Percentiles rank a stretch among this genome's conserved stretches.
These are phyloP conservation scores for Allacma fusca DNA, from an alignment of 2,888 invertebrate genomes.

Conservation along the genomic window DNA sequence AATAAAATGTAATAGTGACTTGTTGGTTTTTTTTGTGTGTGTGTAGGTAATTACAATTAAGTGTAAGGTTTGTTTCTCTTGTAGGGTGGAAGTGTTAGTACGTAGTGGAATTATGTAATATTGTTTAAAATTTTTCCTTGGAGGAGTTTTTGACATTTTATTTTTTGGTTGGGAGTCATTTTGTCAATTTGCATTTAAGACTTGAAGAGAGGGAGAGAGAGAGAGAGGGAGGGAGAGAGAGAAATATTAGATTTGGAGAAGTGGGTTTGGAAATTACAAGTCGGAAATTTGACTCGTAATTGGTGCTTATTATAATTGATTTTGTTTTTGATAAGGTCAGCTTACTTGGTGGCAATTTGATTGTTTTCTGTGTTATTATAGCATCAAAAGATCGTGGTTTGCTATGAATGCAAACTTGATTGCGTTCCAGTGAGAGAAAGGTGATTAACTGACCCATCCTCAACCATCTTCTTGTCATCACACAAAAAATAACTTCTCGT, in stretches of 20 bases:
- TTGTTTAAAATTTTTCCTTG: too few species aligned
- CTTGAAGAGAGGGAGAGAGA: too few species aligned
- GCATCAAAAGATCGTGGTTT: slow-evolving; percentile 48
- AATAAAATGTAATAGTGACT: too few species aligned
- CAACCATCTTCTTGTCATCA: slow-evolving; percentile 27
- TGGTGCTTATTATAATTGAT: slow-evolving; percentile 21
- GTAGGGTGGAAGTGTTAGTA: too few species aligned
- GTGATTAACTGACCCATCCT: slow-evolving; percentile 43
- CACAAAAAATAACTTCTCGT: slow-evolving; percentile 35
- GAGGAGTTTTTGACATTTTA: too few species aligned
- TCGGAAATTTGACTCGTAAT: neutral
- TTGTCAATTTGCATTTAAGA: neutral
- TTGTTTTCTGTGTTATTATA: slow-evolving; percentile 49
- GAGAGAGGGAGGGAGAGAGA: too few species aligned
- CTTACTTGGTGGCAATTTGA: slow-evolving; percentile 39
- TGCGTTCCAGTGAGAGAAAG: slow-evolving; percentile 51
- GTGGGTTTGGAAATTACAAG: neutral
- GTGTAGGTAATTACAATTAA: too few species aligned
- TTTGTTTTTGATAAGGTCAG: neutral
- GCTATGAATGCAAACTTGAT: slow-evolving; percentile 53
- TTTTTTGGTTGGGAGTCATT: neutral
- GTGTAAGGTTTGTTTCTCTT: too few species aligned
- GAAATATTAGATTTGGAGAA: too few species aligned
- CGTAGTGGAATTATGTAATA: too few species aligned
- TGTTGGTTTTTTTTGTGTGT: too few species aligned